phyloP scores from a whole-genome alignment of 2,888 invertebrate genomes.

The Leptopilina myrica region DNA sequence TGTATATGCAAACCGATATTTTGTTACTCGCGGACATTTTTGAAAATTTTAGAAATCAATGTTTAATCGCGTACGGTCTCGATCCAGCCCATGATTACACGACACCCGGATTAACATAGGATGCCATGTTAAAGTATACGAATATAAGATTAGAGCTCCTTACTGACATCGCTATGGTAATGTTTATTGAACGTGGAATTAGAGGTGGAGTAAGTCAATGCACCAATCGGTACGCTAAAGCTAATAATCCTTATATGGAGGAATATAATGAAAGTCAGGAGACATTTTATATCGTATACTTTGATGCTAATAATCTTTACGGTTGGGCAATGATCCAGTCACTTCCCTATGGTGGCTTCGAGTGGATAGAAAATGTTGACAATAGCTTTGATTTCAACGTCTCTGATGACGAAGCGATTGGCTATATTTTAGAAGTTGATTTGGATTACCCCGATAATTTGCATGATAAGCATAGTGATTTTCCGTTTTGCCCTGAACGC shows the following conservation, averaged over 20 bases:
- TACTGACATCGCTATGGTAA: constrained; percentile 9
- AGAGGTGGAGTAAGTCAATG: constrained; percentile 45
- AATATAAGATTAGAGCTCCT: constrained; percentile 37
- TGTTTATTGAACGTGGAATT: constrained; percentile 10
- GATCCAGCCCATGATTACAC: constrained; percentile 49
- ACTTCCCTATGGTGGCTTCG: constrained; percentile 15
- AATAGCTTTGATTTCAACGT: background rate
- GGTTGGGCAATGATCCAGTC: constrained; percentile 41
- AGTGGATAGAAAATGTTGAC: constrained; percentile 21
- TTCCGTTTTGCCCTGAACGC: constrained; percentile 58
- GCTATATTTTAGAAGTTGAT: constrained; percentile 37
- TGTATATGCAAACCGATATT: background rate
- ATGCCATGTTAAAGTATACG: constrained; percentile 52
- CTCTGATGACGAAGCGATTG: background rate
- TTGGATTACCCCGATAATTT: constrained; percentile 35
- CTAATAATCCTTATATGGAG: constrained; percentile 39
- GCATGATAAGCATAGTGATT: constrained; percentile 37
- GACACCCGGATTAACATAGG: constrained; percentile 48
- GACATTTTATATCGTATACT: constrained; percentile 1
- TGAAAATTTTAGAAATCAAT: constrained; percentile 47
- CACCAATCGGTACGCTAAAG: constrained; percentile 56
- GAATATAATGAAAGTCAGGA: background rate
- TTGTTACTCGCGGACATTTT: constrained; percentile 42
- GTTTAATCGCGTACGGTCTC: constrained; percentile 44
- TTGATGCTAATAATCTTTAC: constrained; percentile 36